phyloP scores from a whole-genome alignment of 2,888 invertebrate species.

The Hirtodrosophila duncani region DNA sequence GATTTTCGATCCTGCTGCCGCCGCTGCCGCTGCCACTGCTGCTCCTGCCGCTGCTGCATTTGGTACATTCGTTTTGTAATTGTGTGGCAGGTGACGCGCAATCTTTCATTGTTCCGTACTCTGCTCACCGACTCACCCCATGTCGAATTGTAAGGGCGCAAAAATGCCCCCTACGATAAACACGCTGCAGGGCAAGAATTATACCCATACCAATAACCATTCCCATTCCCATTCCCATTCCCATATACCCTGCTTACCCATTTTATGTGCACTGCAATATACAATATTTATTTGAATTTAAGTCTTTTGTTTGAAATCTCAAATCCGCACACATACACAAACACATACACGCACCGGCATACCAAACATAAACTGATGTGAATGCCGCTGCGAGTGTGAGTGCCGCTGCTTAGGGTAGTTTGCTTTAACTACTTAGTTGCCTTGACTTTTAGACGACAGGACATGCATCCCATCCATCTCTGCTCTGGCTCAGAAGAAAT shows the following conservation, averaged over 20 bases:
- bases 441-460: conserved; percentile 58
- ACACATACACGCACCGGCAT: conserved; percentile 3
- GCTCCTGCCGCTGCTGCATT: conserved; percentile 28
- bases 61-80: conserved; percentile 69
- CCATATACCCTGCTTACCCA: conserved; percentile 20
- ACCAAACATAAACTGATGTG: not conserved
- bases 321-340: conserved; percentile 57
- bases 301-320: conserved; percentile 69
- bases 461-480: no score
- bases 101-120: conserved; percentile 77
- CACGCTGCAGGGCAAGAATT: conserved; percentile 54
- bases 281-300: conserved; percentile 75
- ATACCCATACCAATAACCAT: conserved; percentile 22
- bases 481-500: no score
- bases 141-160: conserved; percentile 74
- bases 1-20: conserved; percentile 31
- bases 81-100: conserved; percentile 79
- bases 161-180: conserved; percentile 69
- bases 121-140: conserved; percentile 74
- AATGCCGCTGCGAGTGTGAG: no score
- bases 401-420: conserved; percentile 69
- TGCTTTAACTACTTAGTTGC: conserved; percentile 54
- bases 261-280: conserved; percentile 72
- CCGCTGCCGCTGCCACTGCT: conserved; percentile 14
- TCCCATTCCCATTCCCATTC: conserved; percentile 14